These are phyloP conservation scores for Alitta virens DNA, from an alignment of 2,888 invertebrate genomes.

Conservation along the genomic window DNA sequence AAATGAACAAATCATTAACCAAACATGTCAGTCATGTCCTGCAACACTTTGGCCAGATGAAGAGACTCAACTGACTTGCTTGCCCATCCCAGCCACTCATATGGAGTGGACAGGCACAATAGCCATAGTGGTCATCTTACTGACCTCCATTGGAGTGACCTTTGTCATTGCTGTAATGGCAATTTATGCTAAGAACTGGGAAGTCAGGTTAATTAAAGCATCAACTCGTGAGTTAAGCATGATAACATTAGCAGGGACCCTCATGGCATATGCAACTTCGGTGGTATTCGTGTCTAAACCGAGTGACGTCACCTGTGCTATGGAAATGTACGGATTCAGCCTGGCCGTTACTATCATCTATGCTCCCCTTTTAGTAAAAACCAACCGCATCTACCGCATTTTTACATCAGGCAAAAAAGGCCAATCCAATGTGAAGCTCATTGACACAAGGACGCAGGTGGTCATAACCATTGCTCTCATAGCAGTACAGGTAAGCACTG, in stretches of 20 bases:
- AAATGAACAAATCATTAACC: slow-evolving; percentile 24
- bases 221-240: not conserved
- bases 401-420: slow-evolving; percentile 27
- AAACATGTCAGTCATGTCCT: slow-evolving; percentile 25
- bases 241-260: not conserved
- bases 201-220: not conserved
- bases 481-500: slow-evolving; percentile 27
- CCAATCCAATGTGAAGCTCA: slow-evolving; percentile 2
- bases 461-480: slow-evolving; percentile 23
- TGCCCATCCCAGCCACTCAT: slow-evolving; percentile 18
- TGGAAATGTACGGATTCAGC: no score
- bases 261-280: not conserved
- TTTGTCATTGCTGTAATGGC: not conserved
- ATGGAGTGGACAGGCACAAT: slow-evolving; percentile 6
- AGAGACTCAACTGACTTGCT: slow-evolving; percentile 3
- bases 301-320: no score
- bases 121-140: not conserved
- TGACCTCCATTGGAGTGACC: not conserved
- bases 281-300: no score
- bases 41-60: slow-evolving; percentile 23
- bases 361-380: slow-evolving; percentile 33
- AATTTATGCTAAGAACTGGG: not conserved
- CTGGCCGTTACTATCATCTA: slow-evolving; percentile 27
- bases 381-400: slow-evolving; percentile 35
- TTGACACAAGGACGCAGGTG: slow-evolving; percentile 22